phyloP scores from a whole-genome alignment of 2,113 vertebrate species.

The Podarcis raffonei region DNA sequence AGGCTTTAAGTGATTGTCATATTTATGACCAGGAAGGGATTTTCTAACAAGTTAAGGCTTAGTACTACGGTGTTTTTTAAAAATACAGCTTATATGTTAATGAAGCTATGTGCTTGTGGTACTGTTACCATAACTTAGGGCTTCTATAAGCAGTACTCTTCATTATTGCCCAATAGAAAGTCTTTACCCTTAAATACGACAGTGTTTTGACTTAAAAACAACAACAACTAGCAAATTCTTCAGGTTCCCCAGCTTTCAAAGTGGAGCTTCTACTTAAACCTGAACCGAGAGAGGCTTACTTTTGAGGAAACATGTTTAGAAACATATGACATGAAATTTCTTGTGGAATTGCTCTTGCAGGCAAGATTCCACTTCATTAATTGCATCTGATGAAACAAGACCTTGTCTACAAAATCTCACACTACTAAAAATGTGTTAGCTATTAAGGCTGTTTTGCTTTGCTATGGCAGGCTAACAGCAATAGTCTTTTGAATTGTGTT shows the following conservation, averaged over 20 bases:
- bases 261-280: neutral
- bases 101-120: neutral
- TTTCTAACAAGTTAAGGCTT: neutral
- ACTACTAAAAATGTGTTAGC: neutral
- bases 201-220: neutral
- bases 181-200: neutral
- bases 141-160: neutral
- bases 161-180: neutral
- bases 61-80: neutral
- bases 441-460: neutral
- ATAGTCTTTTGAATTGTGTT: neutral
- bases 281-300: neutral
- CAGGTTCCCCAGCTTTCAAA: neutral
- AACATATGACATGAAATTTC: neutral
- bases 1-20: neutral
- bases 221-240: neutral
- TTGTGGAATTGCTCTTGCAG: neutral
- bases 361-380: neutral
- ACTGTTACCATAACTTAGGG: neutral
- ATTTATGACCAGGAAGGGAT: neutral
- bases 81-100: neutral
- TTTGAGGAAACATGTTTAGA: neutral
- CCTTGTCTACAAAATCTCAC: neutral
- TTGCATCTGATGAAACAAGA: neutral
- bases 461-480: neutral